Evolutionary conservation across 2,113 vertebrate species (phyloP).

Genomic region (Hemicordylus capensis): DNA sequence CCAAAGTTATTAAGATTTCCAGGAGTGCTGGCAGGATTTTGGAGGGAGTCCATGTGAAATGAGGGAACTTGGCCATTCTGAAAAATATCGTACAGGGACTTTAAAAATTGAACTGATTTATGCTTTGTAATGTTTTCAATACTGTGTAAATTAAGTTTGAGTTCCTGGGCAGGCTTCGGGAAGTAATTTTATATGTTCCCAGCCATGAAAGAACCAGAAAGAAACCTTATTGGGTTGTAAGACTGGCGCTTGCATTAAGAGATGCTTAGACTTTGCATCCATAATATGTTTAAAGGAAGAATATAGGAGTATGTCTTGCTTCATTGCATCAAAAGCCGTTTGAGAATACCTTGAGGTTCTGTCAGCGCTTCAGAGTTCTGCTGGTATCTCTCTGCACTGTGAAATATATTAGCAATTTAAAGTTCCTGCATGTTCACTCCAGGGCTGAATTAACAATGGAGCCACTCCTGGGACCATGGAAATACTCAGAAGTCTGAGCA

Average conservation of each 20-base stretch:
- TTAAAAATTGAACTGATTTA: conserved; percentile 80
- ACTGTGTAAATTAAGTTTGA: conserved; percentile 79
- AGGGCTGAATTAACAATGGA: not conserved
- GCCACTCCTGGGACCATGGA: conserved; percentile 2
- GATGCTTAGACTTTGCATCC: conserved; percentile 66
- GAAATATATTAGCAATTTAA: conserved; percentile 55
- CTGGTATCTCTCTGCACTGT: conserved; percentile 56
- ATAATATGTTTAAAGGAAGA: conserved; percentile 66
- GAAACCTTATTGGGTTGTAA: conserved; percentile 64
- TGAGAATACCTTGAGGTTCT: conserved; percentile 64
- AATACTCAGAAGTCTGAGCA: not conserved
- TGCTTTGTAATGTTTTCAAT: conserved; percentile 82
- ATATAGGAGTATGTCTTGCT: conserved; percentile 59
- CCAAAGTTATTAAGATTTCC: conserved; percentile 83
- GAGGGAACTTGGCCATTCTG: conserved; percentile 74
- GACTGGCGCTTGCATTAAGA: conserved; percentile 57
- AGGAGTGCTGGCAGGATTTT: conserved; percentile 76
- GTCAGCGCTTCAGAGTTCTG: conserved; percentile 51
- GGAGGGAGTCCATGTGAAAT: conserved; percentile 76
- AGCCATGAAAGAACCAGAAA: conserved; percentile 68
- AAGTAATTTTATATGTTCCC: conserved; percentile 73
- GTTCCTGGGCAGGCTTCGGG: conserved; percentile 70
- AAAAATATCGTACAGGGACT: conserved; percentile 75
- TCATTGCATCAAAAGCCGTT: conserved; percentile 67
- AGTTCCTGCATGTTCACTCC: conserved; percentile 33